phyloP scores from a whole-genome alignment of 2,888 invertebrate species.

The Lasioglossum pauxillum region DNA sequence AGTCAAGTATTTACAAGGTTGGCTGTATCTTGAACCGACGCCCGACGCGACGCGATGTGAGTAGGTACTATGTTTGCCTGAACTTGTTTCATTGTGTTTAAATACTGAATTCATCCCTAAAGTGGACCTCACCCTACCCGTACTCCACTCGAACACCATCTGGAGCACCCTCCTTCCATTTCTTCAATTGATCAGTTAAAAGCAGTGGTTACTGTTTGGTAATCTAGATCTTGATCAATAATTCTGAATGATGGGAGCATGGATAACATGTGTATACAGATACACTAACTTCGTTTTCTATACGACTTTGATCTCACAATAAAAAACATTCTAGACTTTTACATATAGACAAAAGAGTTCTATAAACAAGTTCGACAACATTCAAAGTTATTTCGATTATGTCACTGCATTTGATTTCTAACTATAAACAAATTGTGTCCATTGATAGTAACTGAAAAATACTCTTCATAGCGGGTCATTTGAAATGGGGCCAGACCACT shows the following conservation, averaged over 20 bases:
- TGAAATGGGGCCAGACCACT: background rate
- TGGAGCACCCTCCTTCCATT: conserved; percentile 9
- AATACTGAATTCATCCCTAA: background rate
- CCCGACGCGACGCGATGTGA: too few species aligned
- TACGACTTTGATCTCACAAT: background rate
- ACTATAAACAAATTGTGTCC: background rate
- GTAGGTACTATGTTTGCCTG: background rate
- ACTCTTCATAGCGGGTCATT: background rate
- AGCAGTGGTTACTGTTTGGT: background rate
- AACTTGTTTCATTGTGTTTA: conserved; percentile 10
- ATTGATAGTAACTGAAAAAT: background rate
- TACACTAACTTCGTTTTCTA: background rate
- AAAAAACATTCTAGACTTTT: background rate
- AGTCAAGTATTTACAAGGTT: conserved; percentile 12
- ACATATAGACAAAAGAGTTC: background rate
- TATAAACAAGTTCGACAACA: background rate
- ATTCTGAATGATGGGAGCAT: background rate
- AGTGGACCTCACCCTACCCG: conserved; percentile 6
- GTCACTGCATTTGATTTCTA: background rate
- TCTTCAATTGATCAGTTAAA: conserved; percentile 10
- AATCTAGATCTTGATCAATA: conserved; percentile 10
- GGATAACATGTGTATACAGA: background rate
- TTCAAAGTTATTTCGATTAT: background rate
- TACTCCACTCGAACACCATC: conserved; percentile 9
- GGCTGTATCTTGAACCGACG: background rate